Conservation (phyloP, 1,140 invertebrate species). For the Bombus affinis region DNA sequence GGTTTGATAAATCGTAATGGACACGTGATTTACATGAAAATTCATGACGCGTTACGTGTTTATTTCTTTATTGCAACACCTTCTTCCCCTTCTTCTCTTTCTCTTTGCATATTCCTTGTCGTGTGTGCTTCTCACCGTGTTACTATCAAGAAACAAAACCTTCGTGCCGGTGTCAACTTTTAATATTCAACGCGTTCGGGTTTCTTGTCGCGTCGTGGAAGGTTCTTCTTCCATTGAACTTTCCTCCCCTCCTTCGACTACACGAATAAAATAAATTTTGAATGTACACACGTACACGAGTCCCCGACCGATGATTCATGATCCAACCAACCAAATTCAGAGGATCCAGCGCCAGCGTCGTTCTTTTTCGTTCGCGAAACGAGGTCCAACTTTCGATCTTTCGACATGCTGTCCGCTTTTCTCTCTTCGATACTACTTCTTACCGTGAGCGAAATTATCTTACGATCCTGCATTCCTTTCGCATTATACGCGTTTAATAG, state of each 20-base stretch:
- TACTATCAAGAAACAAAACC: not conserved
- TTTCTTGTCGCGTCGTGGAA: not conserved
- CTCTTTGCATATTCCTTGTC: no score
- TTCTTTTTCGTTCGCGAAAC: not conserved
- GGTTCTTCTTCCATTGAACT: not conserved
- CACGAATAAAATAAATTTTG: conserved; percentile 7
- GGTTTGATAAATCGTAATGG: conserved; percentile 37
- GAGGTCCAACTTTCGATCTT: conserved; percentile 11
- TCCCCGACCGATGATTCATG: not conserved
- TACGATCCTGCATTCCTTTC: not conserved
- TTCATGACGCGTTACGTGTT: conserved; percentile 29
- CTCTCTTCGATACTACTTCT: not conserved
- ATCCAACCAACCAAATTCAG: not conserved
- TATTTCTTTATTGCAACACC: conserved; percentile 16
- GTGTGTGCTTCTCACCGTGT: no score
- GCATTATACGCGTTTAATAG: not conserved
- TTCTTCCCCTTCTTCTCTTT: no score
- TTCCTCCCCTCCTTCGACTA: not conserved
- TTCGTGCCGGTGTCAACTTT: not conserved
- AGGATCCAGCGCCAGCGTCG: not conserved
- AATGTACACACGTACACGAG: not conserved
- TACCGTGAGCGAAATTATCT: conserved; percentile 5
- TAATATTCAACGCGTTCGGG: not conserved
- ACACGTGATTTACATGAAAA: conserved; percentile 36
- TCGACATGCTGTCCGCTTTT: not conserved